A percentile compares a stretch with the other conserved stretches of the same genome.
These are phyloP conservation scores for Adrianichthys oophorus DNA, from an alignment of 2,797 vertebrate species.

Conservation along the genomic window DNA sequence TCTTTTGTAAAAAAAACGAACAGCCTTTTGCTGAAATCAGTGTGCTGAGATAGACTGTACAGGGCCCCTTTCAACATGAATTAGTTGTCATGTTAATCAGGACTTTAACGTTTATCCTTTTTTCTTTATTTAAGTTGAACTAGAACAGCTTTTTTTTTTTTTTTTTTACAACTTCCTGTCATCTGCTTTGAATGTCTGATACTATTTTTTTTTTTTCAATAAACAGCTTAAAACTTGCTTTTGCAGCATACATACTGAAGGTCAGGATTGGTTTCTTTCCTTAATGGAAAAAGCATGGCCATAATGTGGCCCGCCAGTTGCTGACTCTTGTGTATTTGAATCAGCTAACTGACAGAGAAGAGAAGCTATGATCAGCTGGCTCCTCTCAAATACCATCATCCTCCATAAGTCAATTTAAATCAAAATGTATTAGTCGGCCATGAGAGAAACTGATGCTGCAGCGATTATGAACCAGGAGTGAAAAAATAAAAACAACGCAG, in stretches of 20 bases:
- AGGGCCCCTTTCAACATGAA: no score
- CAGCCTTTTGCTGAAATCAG: no score
- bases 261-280: not conserved
- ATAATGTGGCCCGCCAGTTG: conserved; percentile 6
- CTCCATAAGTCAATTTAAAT: conserved; percentile 63
- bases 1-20: no score
- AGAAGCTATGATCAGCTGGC: conserved; percentile 39
- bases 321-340: conserved; percentile 19
- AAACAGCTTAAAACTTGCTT: no score
- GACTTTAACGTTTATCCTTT: no score
- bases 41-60: no score
- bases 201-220: no score
- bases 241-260: not conserved
- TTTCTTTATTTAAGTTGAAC: no score
- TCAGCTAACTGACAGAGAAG: conserved; percentile 34
- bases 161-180: no score
- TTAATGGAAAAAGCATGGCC: conserved; percentile 15
- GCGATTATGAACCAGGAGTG: conserved; percentile 55
- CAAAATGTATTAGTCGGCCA: conserved; percentile 46
- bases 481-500: conserved; percentile 45
- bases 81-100: no score
- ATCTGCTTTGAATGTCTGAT: no score
- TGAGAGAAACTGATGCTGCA: conserved; percentile 50
- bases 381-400: conserved; percentile 54
- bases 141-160: no score